phyloP scores from a whole-genome alignment of 2,888 invertebrate genomes.

The Erannis defoliaria region DNA sequence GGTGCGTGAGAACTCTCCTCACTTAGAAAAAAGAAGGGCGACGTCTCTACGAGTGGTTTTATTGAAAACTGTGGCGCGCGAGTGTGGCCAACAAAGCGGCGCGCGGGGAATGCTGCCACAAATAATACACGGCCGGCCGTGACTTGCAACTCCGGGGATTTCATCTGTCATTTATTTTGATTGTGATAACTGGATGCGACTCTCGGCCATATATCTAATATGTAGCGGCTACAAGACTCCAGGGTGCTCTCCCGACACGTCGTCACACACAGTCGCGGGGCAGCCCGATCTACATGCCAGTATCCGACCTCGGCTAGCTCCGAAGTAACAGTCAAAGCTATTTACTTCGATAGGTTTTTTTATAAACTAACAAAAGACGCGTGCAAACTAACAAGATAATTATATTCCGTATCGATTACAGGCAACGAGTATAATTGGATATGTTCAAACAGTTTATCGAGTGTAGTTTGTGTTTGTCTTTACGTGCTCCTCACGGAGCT shows the following conservation, averaged over 20 bases:
- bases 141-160: slow-evolving; percentile 83
- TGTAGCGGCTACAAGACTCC: slow-evolving; percentile 24
- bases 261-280: no score
- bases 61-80: slow-evolving; percentile 74
- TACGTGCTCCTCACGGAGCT: no score
- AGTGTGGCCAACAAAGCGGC: slow-evolving; percentile 75
- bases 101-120: slow-evolving; percentile 72
- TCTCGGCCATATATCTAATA: slow-evolving; percentile 61
- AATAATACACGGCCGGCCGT: slow-evolving; percentile 67
- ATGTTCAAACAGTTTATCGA: no score
- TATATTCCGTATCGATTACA: no score
- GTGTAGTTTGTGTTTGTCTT: no score
- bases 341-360: no score
- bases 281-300: no score
- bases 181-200: slow-evolving; percentile 78
- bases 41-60: slow-evolving; percentile 76
- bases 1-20: slow-evolving; percentile 78
- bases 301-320: no score
- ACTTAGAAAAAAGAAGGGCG: slow-evolving; percentile 65
- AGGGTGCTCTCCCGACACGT: slow-evolving; percentile 41
- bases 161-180: slow-evolving; percentile 87
- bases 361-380: no score
- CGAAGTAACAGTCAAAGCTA: no score
- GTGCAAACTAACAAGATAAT: no score
- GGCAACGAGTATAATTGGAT: no score